Base-by-base conservation (phyloP, 2,888 invertebrate genomes). In the Tachina grossa region DNA sequence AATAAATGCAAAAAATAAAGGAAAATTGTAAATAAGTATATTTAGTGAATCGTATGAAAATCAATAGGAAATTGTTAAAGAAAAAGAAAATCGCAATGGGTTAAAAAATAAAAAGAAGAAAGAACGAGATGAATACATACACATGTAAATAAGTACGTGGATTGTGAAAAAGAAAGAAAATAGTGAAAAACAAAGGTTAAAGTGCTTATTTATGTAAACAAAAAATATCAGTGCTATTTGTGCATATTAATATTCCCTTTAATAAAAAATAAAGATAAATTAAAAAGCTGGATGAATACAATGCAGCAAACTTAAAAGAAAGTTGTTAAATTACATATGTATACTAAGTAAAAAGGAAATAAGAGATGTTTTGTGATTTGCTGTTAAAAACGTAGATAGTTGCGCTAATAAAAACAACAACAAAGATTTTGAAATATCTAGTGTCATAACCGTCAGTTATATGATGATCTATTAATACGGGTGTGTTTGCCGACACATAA, bases 191-290 rank as follows among this genome's bases (percentile, higher is more conserved):
- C 55, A 63, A 76, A 83, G 41, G 63, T 66, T 65, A 75, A 80
- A 65, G 72, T 57, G 65, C 65, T 72, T 57, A 81, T 82, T 53
- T 76, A 53, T 77, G 66, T 68, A 77, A 77, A 77, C 53, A 71
- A 63, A 49, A 75, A 61, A 41, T 49, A 78, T 65, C 49, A 47
- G 71, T 49, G 19, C 53, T 66, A n/a, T 57, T 51, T 66, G 59
- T 16, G n/a, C 14, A 59, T 31, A 31, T 31, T 0, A 69, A 76
- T 65, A 77, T 83, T 72, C 19, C 57, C 10, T 19, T 63, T 22
- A 43, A 57, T 71, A 66, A n/a, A 43, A 31, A 13, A 45, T 31
- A 63, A 53, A 55, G 14, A 69, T 41, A 19, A 9, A 10, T 43
- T 57, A 10, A 57, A 71, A 77, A 66, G 45, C 57, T 49, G 9